Base-by-base conservation (phyloP, 2,888 invertebrate species). In the Melinaea menophilus region DNA sequence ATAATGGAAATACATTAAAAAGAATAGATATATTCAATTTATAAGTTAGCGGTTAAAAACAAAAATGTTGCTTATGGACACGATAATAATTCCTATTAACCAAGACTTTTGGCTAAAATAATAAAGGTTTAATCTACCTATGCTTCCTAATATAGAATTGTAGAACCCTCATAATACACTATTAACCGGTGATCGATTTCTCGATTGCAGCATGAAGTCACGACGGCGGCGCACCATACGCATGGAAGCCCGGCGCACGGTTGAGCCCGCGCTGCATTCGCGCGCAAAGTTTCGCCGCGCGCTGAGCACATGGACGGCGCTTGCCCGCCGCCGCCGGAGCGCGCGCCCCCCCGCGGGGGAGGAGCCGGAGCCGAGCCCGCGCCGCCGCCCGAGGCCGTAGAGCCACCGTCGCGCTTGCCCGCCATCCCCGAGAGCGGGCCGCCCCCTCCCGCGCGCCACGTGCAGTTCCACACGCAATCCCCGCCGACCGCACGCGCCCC, bases 391-490 rank as follows among this genome's bases (percentile, higher is more conserved):
- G 70, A 79, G 79, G 76, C 81, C 72, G 70, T 77, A 78, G 81
- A 79, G 76, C 77, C 82, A 82, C 78, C 84, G 83, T 80, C 82
- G 82, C 72, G 78, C 79, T 81, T 88, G 67, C 75, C 82, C 70
- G 75, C 86, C 69, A 86, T 88, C 70, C 88, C 88, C 64, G 88
- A 88, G 79, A 80, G 84, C 75, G 88, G 87, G 78, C 88, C 88
- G 62, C 41, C 41, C 41, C 41, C 41, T 9, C 51, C 51, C 51
- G 31, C 31, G 31, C 51, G 51, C 51, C 93, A 91, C 76, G 94
- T 93, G 66, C 91, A 93, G 81, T 93, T 93, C 78, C 91, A 92
- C 73, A 90, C 90, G 73, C 88, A 88, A 72, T 84, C 41, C 41
- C 41, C 84, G 72, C 83, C 91, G 72, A 75, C 85, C 64, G 79